A percentile compares a stretch with the other conserved stretches of the same genome.
Conservation (phyloP, 30 jellyfish, hydroid and myxozoan species). For the Aurelia sp. region DNA sequence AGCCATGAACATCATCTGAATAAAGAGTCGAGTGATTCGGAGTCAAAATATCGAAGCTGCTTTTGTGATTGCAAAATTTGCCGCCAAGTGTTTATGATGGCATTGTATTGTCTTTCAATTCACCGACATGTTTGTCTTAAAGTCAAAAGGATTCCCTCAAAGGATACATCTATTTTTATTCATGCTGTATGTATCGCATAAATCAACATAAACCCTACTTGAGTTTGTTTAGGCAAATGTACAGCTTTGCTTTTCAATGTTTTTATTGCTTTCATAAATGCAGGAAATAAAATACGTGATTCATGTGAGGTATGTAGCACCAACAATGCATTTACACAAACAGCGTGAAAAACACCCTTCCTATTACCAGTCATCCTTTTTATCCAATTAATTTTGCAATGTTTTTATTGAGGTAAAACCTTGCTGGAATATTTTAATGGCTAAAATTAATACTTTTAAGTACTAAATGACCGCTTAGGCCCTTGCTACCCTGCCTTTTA, state of each 20-base stretch:
- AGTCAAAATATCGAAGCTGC: neutral
- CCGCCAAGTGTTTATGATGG: slow-evolving; percentile 9
- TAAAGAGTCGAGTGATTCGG: neutral
- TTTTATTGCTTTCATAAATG: neutral
- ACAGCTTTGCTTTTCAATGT: too few relatives aligned
- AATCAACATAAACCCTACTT: too few relatives aligned
- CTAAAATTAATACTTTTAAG: too few relatives aligned
- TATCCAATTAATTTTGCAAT: too few relatives aligned
- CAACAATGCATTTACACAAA: slow-evolving; percentile 24
- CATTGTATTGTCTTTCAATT: neutral
- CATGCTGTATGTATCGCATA: too few relatives aligned
- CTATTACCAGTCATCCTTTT: neutral
- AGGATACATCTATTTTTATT: too few relatives aligned
- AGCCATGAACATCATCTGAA: too few relatives aligned
- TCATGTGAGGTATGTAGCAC: slow-evolving; percentile 23
- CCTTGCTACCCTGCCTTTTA: too few relatives aligned
- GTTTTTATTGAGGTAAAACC: too few relatives aligned
- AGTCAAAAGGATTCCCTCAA: neutral
- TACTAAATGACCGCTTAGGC: too few relatives aligned
- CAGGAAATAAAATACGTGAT: slow-evolving; percentile 17
- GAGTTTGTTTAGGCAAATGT: too few relatives aligned
- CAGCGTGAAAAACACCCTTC: slow-evolving; percentile 25
- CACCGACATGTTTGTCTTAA: slow-evolving; percentile 21
- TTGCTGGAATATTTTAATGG: too few relatives aligned
- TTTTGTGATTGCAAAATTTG: slow-evolving; percentile 8